A percentile compares a stretch with the other conserved stretches of the same genome.
phyloP scores from a whole-genome alignment of 1,140 invertebrate species.

The Adelges cooleyi region DNA sequence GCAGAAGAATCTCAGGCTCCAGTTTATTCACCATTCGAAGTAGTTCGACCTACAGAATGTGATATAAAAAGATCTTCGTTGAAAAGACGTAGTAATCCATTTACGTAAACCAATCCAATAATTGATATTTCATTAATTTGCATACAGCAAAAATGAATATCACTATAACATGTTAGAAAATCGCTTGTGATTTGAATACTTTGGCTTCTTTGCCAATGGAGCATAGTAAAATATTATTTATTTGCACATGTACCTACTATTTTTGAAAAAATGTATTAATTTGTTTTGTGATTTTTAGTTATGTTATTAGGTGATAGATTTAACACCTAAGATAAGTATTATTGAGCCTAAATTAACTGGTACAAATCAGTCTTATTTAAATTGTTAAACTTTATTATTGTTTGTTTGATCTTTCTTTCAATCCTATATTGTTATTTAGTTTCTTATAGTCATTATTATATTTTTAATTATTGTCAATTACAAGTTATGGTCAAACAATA shows the following conservation, averaged over 20 bases:
- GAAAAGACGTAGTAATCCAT: constrained; percentile 55
- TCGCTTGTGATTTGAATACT: too few species aligned
- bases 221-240: too few species aligned
- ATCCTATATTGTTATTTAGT: constrained; percentile 19
- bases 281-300: constrained; percentile 25
- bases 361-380: constrained; percentile 15
- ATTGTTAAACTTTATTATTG: constrained; percentile 26
- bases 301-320: constrained; percentile 17
- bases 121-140: too few species aligned
- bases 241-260: neutral
- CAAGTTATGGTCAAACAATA: constrained; percentile 10
- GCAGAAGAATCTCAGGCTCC: constrained; percentile 31
- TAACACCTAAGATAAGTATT: constrained; percentile 18
- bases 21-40: constrained; percentile 46
- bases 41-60: constrained; percentile 43
- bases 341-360: constrained; percentile 14
- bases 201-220: too few species aligned
- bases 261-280: constrained; percentile 6
- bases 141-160: too few species aligned
- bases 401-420: constrained; percentile 9
- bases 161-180: too few species aligned
- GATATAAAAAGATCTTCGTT: constrained; percentile 51
- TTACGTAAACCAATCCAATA: constrained; percentile 42
- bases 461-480: constrained; percentile 10
- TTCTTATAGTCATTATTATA: constrained; percentile 26